Evolutionary conservation across 1,140 invertebrate genomes (phyloP), one percentile per base, ranked within the genome.

Genomic region (Diorhabda carinulata): DNA sequence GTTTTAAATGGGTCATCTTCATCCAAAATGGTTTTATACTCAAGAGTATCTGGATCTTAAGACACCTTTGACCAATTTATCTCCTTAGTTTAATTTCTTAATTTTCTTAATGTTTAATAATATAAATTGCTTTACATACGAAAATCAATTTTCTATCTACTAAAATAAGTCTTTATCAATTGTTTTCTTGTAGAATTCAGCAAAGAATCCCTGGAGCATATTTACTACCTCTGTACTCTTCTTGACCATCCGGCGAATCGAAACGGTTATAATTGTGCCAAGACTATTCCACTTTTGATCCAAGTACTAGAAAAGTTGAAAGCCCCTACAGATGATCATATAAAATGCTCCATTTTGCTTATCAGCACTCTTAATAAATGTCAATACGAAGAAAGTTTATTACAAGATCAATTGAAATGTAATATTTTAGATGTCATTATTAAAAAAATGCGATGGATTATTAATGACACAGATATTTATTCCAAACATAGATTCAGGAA

Each of bases 301-400:
- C 70, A 70, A 47, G 60, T 76, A 7, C 61, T 79, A 3, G 69
- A 72, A 60, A 71, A 72, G 43, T 73, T 72, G n/a, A 45, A 73
- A 63, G 59, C 63, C 60, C 62, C 56, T 25, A 70, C 61, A 9
- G 70, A 73, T 43, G 71, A 68, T 45, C 43, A 77, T 70, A 57
- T 79, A 4, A 69, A 78, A 57, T 78, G 73, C 64, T 76, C 72
- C 57, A 72, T 74, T 56, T 70, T 78, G 44, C 70, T 80, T 4
- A 41, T 78, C 8, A 67, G 70, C 10, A 76, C 76, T 41, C 68
- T 80, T 47, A 76, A 73, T 45, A 78, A 78, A 61, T 79, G 76
- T 66, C 73, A 68, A 65, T 78, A 77, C 68, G 72, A 78, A 58
- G 74, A 78, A 8, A 66, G 40, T 10, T 62, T 78, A n/a, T 69